These are phyloP conservation scores for Tetramorium alpestre DNA, from an alignment of 1,140 invertebrate genomes.

Conservation along the genomic window DNA sequence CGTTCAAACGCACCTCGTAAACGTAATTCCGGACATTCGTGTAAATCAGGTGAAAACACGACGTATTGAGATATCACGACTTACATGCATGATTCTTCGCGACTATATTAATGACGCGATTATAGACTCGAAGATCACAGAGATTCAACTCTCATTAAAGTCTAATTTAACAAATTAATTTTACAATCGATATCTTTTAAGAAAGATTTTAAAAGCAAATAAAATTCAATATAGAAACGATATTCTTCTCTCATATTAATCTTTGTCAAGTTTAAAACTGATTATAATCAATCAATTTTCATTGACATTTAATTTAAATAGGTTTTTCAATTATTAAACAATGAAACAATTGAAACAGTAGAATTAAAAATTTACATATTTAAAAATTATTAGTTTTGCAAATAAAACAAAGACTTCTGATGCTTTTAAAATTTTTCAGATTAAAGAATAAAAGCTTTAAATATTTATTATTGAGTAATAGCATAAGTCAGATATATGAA, in stretches of 20 bases:
- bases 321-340: not conserved
- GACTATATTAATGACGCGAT: constrained; percentile 27
- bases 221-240: not conserved
- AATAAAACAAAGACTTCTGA: not conserved
- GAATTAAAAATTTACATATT: not conserved
- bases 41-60: constrained; percentile 58
- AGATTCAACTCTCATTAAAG: not conserved
- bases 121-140: not conserved
- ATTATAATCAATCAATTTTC: not conserved
- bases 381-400: not conserved
- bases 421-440: not conserved
- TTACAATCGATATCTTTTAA: not conserved
- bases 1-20: constrained; percentile 33
- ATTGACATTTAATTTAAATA: not conserved
- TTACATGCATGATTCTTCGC: not conserved
- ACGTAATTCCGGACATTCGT: constrained; percentile 14
- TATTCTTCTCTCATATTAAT: not conserved
- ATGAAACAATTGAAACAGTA: not conserved
- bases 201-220: not conserved
- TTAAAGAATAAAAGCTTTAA: not conserved
- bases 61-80: not conserved
- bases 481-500: not conserved
- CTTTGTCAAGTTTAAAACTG: not conserved
- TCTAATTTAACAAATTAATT: constrained; percentile 23
- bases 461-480: not conserved